Evolutionary conservation across 1,140 invertebrate species (phyloP), one percentile per base, ranked within the genome.

Genomic region (Propsilocerus akamusi): DNA sequence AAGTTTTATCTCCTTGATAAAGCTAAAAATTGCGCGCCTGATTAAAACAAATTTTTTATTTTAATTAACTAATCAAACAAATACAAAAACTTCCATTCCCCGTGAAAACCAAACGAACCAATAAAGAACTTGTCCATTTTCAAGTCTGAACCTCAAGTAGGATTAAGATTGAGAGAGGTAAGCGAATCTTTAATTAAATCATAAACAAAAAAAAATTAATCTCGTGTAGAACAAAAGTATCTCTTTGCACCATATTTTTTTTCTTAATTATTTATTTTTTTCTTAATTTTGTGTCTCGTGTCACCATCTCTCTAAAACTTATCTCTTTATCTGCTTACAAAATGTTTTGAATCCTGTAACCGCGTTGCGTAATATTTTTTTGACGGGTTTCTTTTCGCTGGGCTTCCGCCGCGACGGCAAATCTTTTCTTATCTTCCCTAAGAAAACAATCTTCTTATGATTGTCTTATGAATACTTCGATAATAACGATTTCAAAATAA

Each of bases 31-130:
- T n/a, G n/a, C n/a, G n/a, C n/a, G n/a, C n/a, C n/a, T n/a, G n/a
- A n/a, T n/a, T n/a, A n/a, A n/a, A n/a, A n/a, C n/a, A n/a, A n/a
- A 30, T 30, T 30, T 41, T 41, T 17, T 41, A 41, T 41, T 41
- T 8, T 6, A 41, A 41, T 20, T 30, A 41, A 41, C 17, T 41
- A 14, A 41, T 41, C 34, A 41, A 17, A 17, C 34, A 41, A 20
- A 20, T 8, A 20, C 14, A 17, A 17, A 41, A 30, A 30, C n/a
- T n/a, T n/a, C n/a, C n/a, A n/a, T n/a, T n/a, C n/a, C n/a, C n/a
- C n/a, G n/a, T n/a, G n/a, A n/a, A n/a, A n/a, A n/a, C n/a, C n/a
- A n/a, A n/a, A n/a, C n/a, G n/a, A n/a, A n/a, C n/a, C n/a, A n/a
- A n/a, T n/a, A n/a, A n/a, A n/a, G n/a, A n/a, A n/a, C 17, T 17